A percentile compares a stretch with the other conserved stretches of the same genome.
phyloP scores from a whole-genome alignment of 2,797 vertebrate species.

The Petrocephalus schoutedeni region DNA sequence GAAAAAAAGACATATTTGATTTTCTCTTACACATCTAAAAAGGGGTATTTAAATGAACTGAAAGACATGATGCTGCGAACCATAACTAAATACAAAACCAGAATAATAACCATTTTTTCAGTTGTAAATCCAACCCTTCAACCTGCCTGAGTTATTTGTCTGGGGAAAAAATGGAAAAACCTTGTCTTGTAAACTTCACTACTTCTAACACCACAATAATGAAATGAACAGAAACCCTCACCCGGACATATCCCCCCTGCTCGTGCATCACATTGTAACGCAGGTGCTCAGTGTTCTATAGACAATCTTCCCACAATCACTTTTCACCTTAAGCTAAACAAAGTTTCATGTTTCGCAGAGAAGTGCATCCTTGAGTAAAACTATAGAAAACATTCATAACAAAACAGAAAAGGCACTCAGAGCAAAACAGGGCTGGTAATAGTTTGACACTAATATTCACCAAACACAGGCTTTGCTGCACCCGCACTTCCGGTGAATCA shows the following conservation, averaged over 20 bases:
- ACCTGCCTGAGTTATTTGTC: slow-evolving; percentile 21
- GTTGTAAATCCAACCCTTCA: slow-evolving; percentile 12
- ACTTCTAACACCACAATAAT: not conserved
- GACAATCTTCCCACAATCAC: not conserved
- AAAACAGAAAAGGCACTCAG: slow-evolving; percentile 28
- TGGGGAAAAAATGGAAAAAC: not conserved
- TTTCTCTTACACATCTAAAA: not conserved
- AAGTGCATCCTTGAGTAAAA: slow-evolving; percentile 29
- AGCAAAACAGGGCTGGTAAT: not conserved
- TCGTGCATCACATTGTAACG: not conserved
- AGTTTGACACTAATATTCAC: not conserved
- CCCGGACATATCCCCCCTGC: not conserved
- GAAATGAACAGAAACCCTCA: not conserved
- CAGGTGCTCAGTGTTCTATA: not conserved
- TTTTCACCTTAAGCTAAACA: not conserved
- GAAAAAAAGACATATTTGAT: not conserved
- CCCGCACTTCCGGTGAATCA: slow-evolving; percentile 15
- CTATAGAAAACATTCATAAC: slow-evolving; percentile 29
- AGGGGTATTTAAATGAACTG: not conserved
- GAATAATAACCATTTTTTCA: not conserved
- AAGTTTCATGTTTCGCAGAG: slow-evolving; percentile 18
- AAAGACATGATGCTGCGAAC: not conserved
- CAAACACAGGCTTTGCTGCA: not conserved
- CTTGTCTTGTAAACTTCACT: not conserved
- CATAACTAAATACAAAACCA: slow-evolving; percentile 4